Evolutionary conservation across 2,797 vertebrate species (phyloP).

Genomic region (Adrianichthys oophorus): DNA sequence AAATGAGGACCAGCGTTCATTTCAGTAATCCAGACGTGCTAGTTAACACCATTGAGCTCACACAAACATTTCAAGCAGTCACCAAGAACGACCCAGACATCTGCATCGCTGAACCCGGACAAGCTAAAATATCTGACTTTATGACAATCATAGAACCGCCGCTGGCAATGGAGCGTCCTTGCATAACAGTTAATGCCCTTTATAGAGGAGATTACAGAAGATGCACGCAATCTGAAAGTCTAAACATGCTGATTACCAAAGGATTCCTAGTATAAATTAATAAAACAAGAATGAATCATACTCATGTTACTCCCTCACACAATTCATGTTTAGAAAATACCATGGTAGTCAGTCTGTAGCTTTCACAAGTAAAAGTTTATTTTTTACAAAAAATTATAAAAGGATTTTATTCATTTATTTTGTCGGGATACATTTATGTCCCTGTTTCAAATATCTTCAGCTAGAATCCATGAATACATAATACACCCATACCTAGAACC

Average conservation of each 20-base stretch:
- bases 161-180: conserved; percentile 31
- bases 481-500: no score
- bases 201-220: conserved; percentile 41
- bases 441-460: no score
- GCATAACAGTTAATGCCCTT: conserved; percentile 39
- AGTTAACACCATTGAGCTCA: no score
- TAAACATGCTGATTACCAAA: conserved; percentile 1
- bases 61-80: neutral
- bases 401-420: no score
- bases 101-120: conserved; percentile 6
- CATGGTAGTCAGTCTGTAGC: no score
- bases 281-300: neutral
- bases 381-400: no score
- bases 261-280: neutral
- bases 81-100: neutral
- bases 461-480: no score
- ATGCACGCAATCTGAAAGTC: conserved; percentile 9
- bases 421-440: no score
- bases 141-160: conserved; percentile 12
- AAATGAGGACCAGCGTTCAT: no score
- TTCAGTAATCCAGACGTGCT: no score
- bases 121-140: conserved; percentile 7
- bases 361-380: no score
- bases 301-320: neutral
- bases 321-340: no score